Percentiles rank a stretch among this genome's conserved stretches.
These are phyloP conservation scores for Andrena marginata DNA, from an alignment of 2,888 invertebrate genomes.

Conservation along the genomic window DNA sequence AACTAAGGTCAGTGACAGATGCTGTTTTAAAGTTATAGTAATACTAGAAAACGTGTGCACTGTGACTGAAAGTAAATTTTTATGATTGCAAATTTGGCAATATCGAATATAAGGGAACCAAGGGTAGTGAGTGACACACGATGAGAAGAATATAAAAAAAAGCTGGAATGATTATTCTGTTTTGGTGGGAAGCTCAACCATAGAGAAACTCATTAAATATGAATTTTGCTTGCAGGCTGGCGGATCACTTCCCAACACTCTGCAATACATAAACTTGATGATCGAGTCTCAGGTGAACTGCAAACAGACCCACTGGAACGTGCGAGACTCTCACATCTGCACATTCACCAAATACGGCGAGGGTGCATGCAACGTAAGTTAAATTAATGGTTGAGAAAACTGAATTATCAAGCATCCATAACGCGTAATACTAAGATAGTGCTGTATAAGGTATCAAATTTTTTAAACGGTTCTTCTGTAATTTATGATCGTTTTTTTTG, in stretches of 20 bases:
- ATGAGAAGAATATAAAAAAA: no score
- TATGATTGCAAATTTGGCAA: not conserved
- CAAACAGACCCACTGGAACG: slow-evolving; percentile 34
- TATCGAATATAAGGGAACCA: not conserved
- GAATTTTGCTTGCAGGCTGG: slow-evolving; percentile 57
- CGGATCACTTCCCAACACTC: slow-evolving; percentile 64
- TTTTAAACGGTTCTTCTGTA: not conserved
- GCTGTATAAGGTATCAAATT: not conserved
- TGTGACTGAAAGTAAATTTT: not conserved
- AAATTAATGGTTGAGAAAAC: not conserved
- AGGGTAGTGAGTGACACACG: no score
- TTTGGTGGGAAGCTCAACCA: no score
- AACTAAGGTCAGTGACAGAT: slow-evolving; percentile 59
- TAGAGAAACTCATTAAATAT: not conserved
- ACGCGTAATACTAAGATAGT: not conserved
- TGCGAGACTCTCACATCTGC: slow-evolving; percentile 75
- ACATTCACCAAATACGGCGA: slow-evolving; percentile 78
- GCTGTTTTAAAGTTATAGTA: not conserved
- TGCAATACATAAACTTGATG: slow-evolving; percentile 70
- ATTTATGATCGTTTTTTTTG: not conserved
- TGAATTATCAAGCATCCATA: no score
- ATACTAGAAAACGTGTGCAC: not conserved
- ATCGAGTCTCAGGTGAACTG: slow-evolving; percentile 66
- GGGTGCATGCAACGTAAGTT: slow-evolving; percentile 81
- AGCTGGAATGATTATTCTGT: no score